These are phyloP conservation scores for Puma concolor DNA, from an alignment of 2,113 vertebrate species.

Conservation along the genomic window DNA sequence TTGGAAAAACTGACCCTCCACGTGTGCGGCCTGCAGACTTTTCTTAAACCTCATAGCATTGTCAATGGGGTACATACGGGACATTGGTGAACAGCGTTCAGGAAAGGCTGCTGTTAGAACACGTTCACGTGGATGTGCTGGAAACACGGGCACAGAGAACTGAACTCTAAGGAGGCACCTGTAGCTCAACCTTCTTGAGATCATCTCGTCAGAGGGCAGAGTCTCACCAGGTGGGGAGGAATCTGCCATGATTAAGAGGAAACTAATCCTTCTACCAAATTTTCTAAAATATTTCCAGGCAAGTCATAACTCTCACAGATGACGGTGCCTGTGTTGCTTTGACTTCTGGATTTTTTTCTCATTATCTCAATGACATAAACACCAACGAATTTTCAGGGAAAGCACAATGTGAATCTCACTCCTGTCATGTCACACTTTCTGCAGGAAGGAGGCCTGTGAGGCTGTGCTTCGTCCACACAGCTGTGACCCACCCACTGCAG, in stretches of 20 bases:
- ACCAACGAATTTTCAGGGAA: background rate
- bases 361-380: background rate
- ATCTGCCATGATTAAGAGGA: background rate
- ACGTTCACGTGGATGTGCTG: accelerated
- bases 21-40: accelerated
- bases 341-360: background rate
- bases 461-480: background rate
- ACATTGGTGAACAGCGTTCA: accelerated
- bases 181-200: no score
- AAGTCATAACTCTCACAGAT: background rate
- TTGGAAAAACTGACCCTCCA: background rate
- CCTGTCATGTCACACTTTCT: accelerated
- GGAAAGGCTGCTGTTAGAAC: background rate
- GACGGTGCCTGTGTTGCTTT: background rate
- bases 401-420: no score
- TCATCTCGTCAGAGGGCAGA: background rate
- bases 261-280: no score
- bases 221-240: background rate
- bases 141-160: background rate
- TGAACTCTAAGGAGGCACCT: background rate
- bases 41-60: accelerated
- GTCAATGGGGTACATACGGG: accelerated
- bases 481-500: no score
- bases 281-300: background rate
- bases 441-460: background rate